Base-by-base conservation (phyloP, 1,140 invertebrate genomes). In the Mizuhopecten yessoensis region DNA sequence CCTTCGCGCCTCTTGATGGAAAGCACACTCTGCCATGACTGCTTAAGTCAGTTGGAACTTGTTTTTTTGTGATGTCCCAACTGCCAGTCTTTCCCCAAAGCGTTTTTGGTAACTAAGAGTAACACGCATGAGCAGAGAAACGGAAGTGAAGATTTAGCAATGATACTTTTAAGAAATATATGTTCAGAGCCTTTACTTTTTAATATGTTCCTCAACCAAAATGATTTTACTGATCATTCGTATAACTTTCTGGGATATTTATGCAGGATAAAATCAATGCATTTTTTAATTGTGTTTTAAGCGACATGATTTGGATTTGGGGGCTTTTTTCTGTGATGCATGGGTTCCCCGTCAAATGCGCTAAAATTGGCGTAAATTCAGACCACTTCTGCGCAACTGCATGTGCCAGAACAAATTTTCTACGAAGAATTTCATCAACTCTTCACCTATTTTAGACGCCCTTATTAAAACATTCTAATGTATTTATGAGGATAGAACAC, bases 341-440 rank as follows among this genome's bases (percentile, higher is more conserved):
- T 34, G 88, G 91, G 49, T 34, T 89, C 36, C 87, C 88, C 33
- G 89, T 90, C 34, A 87, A 34, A 33, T 90, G 89, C 89, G 87
- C 90, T 34, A 42, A 49, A 13, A 45, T 86, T 87, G 87, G 90
- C 90, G 36, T 75, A 91, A 88, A 91, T 49, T 93, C 91, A 90
- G 88, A 92, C 89, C 93, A 91, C 89, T 92, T 92, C 91, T 92
- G 93, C 94, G 94, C 94, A 95, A 92, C 91, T 94, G 94, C 94
- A 94, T 94, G 94, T 95, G 93, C 92, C 36, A 88, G 88, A 57
- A 88, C 57, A 36, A n/a, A 89, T 36, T 86, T 49, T 39, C 91
- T 36, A 34, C 86, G 33, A 88, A 90, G 88, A 92, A 86, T 39
- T 86, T 33, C 87, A 87, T 86, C 49, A 34, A n/a, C 23, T 49